phyloP scores from a whole-genome alignment of 1,140 invertebrate species.

The Trialeurodes vaporariorum region DNA sequence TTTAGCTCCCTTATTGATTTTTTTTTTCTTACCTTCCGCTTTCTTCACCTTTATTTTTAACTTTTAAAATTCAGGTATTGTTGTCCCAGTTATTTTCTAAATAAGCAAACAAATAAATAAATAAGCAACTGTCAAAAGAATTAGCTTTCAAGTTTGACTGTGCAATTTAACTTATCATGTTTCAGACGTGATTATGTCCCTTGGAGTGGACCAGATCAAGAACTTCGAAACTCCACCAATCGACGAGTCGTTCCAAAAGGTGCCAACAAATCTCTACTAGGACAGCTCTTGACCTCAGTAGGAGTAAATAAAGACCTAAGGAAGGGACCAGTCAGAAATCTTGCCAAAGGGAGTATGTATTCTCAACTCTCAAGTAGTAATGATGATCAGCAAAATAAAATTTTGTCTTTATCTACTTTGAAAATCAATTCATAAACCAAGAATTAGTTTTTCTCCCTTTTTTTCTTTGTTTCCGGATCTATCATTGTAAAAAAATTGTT shows the following conservation, averaged over 20 bases:
- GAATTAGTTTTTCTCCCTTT: not conserved
- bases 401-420: not conserved
- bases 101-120: too few relatives aligned
- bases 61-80: too few relatives aligned
- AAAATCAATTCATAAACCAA: not conserved
- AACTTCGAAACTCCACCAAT: conserved; percentile 24
- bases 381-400: not conserved
- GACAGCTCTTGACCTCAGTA: conserved; percentile 37
- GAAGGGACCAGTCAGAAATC: conserved; percentile 46
- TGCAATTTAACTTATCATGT: too few relatives aligned
- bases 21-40: too few relatives aligned
- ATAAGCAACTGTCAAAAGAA: too few relatives aligned
- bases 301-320: conserved; percentile 47
- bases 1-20: too few relatives aligned
- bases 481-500: too few relatives aligned
- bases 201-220: conserved; percentile 52
- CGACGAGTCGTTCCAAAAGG: conserved; percentile 39
- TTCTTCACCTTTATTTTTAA: too few relatives aligned
- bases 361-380: conserved; percentile 17
- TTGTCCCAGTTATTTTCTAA: too few relatives aligned
- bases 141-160: too few relatives aligned
- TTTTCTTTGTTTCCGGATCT: not conserved
- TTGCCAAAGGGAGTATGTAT: conserved; percentile 57
- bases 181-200: conserved; percentile 53
- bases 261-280: conserved; percentile 38